Evolutionary conservation across 2,113 vertebrate species (phyloP).

Genomic region (Callaeas wilsoni): DNA sequence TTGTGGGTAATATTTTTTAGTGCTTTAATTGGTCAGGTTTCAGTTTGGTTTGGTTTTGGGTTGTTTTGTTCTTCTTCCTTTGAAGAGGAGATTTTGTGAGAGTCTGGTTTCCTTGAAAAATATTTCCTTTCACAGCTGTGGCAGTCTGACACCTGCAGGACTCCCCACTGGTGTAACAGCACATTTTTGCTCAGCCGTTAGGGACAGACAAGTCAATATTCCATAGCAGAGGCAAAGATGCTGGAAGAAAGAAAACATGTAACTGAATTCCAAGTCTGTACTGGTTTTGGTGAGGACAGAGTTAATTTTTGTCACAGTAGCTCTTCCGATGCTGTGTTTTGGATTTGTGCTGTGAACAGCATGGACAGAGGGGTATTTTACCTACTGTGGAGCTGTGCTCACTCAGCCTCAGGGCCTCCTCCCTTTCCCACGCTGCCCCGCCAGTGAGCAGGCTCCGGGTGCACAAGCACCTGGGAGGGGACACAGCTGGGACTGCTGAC

Average conservation of each 20-base stretch:
- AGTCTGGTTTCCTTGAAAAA: background rate
- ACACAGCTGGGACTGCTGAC: background rate
- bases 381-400: background rate
- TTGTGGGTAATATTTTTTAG: fast-evolving
- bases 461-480: background rate
- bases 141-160: background rate
- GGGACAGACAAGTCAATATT: background rate
- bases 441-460: fast-evolving
- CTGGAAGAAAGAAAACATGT: background rate
- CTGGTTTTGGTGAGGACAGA: background rate
- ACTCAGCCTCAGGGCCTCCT: background rate
- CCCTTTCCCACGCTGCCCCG: background rate
- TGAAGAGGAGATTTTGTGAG: background rate
- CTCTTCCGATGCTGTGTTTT: background rate
- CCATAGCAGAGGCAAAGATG: background rate
- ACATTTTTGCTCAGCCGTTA: background rate
- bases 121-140: background rate
- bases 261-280: background rate
- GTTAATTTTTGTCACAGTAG: background rate
- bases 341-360: background rate
- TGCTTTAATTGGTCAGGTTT: background rate
- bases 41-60: background rate
- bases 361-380: background rate
- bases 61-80: background rate
- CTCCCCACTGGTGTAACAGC: background rate